Conservation (phyloP, 2,888 invertebrate genomes). For the Eumerus sabulonum region DNA sequence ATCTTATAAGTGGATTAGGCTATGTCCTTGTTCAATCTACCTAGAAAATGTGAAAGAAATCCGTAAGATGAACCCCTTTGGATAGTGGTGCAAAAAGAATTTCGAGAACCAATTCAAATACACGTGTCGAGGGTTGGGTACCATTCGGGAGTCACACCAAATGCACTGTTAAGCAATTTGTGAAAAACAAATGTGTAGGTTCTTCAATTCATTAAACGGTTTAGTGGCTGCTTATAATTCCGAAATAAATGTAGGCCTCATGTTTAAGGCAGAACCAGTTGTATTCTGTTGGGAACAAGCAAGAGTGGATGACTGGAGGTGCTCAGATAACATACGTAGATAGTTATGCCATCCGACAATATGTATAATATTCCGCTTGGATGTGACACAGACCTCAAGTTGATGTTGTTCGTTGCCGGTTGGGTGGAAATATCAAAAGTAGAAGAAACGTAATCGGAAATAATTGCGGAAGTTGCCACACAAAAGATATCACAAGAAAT, state of each 20-base stretch:
- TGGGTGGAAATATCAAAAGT: slow-evolving; percentile 34
- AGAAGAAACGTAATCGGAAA: slow-evolving; percentile 62
- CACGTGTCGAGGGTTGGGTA: no score
- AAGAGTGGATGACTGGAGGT: background rate
- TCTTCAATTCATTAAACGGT: slow-evolving; percentile 57
- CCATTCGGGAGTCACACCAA: no score
- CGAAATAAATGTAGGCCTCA: slow-evolving; percentile 59
- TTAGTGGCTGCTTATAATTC: slow-evolving; percentile 66
- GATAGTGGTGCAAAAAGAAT: no score
- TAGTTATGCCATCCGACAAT: slow-evolving; percentile 1
- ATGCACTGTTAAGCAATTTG: background rate
- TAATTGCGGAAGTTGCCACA: slow-evolving; percentile 68
- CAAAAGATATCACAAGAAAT: slow-evolving; percentile 66
- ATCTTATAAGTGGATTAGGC: no score
- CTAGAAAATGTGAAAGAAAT: no score
- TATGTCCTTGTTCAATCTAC: no score
- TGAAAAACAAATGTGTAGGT: slow-evolving; percentile 1
- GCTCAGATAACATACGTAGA: background rate
- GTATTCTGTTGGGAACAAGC: background rate
- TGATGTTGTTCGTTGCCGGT: background rate
- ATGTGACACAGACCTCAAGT: slow-evolving; percentile 1
- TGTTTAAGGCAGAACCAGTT: slow-evolving; percentile 47
- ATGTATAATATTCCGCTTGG: slow-evolving; percentile 8
- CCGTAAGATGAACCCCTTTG: no score
- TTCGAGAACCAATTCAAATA: no score